Evolutionary conservation across 2,113 vertebrate genomes (phyloP).

Genomic region (Guaruba guarouba): DNA sequence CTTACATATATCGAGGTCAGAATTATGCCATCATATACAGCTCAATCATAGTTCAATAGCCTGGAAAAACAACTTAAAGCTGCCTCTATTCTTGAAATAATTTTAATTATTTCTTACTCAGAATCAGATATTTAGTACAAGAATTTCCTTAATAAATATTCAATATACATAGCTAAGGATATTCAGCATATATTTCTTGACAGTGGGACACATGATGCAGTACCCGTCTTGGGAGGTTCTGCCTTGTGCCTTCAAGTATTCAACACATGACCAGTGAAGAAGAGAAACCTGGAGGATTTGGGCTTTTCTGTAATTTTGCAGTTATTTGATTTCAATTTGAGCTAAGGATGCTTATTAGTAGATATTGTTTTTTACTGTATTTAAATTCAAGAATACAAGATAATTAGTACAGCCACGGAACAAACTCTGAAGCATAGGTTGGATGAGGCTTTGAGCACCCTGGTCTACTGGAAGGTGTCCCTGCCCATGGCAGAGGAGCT

Average conservation of each 20-base stretch:
- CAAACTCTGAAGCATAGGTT: not conserved
- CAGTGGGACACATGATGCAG: not conserved
- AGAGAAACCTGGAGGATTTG: not conserved
- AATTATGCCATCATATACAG: not conserved
- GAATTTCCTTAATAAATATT: not conserved
- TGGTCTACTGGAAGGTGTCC: not conserved
- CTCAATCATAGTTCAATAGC: not conserved
- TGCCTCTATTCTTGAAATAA: not conserved
- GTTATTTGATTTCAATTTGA: not conserved
- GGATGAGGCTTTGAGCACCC: not conserved
- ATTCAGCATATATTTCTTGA: not conserved
- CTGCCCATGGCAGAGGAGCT: not conserved
- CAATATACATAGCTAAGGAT: not conserved
- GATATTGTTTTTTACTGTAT: not conserved
- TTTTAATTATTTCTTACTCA: not conserved
- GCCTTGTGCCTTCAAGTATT: not conserved
- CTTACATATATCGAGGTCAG: not conserved
- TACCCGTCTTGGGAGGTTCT: not conserved
- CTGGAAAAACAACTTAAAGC: not conserved
- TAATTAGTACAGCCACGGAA: not conserved
- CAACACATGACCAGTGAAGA: not conserved
- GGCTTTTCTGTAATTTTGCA: not conserved
- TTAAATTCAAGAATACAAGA: not conserved
- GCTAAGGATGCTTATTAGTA: not conserved
- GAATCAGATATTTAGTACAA: not conserved